phyloP scores from a whole-genome alignment of 1,140 invertebrate genomes.

The Mamestra configurata region DNA sequence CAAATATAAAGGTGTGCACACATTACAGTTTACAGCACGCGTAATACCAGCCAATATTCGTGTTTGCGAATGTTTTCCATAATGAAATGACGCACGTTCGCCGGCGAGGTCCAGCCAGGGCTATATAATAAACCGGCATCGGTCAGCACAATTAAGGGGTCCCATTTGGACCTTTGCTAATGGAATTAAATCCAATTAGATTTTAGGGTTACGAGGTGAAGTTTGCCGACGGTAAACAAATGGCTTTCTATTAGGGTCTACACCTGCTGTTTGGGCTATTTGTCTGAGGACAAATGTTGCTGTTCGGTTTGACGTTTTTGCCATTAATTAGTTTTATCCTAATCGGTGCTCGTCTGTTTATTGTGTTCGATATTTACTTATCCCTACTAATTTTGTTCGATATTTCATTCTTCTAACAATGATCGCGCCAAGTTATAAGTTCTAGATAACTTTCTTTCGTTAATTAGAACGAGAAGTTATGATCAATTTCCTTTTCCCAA shows the following conservation, averaged over 20 bases:
- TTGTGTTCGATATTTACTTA: conserved; percentile 12
- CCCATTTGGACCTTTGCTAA: conserved; percentile 84
- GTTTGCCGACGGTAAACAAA: conserved; percentile 84
- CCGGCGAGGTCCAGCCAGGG: conserved; percentile 56
- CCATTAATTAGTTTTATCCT: conserved; percentile 56
- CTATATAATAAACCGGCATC: conserved; percentile 77
- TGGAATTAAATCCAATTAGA: conserved; percentile 87
- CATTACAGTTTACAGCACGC: conserved; percentile 21
- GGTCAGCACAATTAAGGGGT: conserved; percentile 85
- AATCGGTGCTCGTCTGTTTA: conserved; percentile 36
- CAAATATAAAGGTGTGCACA: conserved; percentile 31
- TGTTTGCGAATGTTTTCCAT: conserved; percentile 71
- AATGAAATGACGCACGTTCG: conserved; percentile 64
- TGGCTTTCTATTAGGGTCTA: conserved; percentile 76
- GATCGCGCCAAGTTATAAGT: too few species aligned
- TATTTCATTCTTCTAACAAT: neutral
- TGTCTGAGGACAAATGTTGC: conserved; percentile 68
- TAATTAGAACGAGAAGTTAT: neutral
- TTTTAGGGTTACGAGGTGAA: conserved; percentile 86
- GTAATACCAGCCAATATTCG: conserved; percentile 53
- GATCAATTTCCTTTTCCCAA: neutral
- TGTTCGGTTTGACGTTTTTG: conserved; percentile 59
- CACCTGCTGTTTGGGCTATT: conserved; percentile 78
- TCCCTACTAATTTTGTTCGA: neutral
- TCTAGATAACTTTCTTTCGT: neutral